Conservation (phyloP, 2,113 vertebrate genomes). For the Sitta europaea region DNA sequence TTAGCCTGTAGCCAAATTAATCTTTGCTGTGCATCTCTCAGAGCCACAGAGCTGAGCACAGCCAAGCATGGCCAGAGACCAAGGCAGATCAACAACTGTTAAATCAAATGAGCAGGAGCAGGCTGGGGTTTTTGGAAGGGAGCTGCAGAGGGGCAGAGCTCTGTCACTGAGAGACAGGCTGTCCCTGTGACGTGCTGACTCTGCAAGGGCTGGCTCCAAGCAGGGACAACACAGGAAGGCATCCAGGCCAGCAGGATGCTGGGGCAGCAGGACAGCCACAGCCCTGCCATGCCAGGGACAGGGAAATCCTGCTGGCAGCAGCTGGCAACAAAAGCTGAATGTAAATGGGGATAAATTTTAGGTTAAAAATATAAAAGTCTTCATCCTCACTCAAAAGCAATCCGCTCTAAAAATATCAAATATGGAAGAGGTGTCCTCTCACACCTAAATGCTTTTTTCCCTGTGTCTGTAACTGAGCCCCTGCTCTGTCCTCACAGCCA, state of each 20-base stretch:
- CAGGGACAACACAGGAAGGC: background rate
- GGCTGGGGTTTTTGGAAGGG: background rate
- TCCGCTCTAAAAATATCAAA: background rate
- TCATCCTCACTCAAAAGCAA: background rate
- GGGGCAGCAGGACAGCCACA: background rate
- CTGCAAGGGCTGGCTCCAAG: background rate
- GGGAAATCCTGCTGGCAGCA: background rate
- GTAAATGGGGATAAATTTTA: background rate
- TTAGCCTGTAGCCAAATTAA: background rate
- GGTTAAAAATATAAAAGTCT: background rate
- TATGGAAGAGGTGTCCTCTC: background rate
- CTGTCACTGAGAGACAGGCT: background rate
- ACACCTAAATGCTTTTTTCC: background rate
- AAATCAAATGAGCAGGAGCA: background rate
- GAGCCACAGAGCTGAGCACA: conserved; percentile 30
- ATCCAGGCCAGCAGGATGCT: background rate
- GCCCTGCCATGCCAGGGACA: background rate
- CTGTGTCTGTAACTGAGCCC: background rate
- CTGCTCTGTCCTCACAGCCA: background rate
- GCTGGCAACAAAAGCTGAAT: background rate
- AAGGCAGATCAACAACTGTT: conserved; percentile 33
- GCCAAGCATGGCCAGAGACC: conserved; percentile 1
- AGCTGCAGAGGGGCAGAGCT: background rate
- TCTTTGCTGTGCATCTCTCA: background rate
- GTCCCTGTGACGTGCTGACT: background rate